Base-by-base conservation (phyloP, 2,113 vertebrate genomes). In the Brachirus orientalis region DNA sequence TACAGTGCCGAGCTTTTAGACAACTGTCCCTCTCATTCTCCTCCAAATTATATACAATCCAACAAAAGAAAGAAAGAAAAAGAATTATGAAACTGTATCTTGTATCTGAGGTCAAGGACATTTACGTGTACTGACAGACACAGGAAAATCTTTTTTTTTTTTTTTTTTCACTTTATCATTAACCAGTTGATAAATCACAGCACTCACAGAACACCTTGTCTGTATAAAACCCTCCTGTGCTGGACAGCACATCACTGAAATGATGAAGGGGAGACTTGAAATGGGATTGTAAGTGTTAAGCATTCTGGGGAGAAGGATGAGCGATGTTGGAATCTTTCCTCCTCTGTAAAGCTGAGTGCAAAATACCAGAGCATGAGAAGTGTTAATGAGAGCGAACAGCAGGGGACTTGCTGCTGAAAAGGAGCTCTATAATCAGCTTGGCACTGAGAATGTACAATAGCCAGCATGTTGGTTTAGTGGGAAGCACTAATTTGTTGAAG, bases 401-500 rank as follows among this genome's bases (percentile, higher is more conserved):
- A 33, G 43, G 33, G 17, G 44, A 5, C 14, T 2, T 43, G 22
- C 40, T 53, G 43, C 41, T 69, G 22, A 37, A 66, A 65, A 16
- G 16, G 14, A 65, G 33, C 22, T 38, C 20, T 17, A 19, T 54
- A 75, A 60, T 64, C 65, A 77, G 55, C 20, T 66, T 36, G 19
- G 43, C n/a, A 60, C 28, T 38, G 37, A 65, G 28, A 12, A 43
- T 12, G 46, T 10, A 17, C 38, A 67, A 43, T 50, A 51, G 28
- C n/a, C 20, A 28, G 40, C 14, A 6, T 44, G 48, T 53, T 64
- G 47, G 51, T 64, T 69, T 46, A 51, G 43, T 58, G 58, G 72
- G 51, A 65, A 52, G 48, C 47, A 60, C 38, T 77, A 47, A 80
- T 75, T 75, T 63, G 35, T 47, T 44, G 18, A 52, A 67, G 41